Evolutionary conservation across 1,140 invertebrate genomes (phyloP), one percentile per base, ranked within the genome.

Genomic region (Platorchestia sp.): DNA sequence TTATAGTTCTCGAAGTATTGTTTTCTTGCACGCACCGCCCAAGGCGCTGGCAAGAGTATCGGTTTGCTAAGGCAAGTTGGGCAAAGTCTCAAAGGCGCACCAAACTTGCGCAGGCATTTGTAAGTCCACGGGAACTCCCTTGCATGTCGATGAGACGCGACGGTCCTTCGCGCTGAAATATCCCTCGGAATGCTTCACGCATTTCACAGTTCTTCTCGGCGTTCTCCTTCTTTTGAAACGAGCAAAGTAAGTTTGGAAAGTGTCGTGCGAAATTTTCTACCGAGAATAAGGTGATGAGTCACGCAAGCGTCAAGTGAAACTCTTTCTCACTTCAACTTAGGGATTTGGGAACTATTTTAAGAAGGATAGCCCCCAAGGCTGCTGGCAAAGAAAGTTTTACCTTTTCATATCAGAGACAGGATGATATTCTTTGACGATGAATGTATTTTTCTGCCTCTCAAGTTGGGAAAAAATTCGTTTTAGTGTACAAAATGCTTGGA

Each of bases 51-150:
- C 59, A 75, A 36, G 59, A 90, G 87, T 90, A 90, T 90, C 87
- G 87, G 87, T 90, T 90, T 90, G 87, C 42, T 90, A 90, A 90
- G 87, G 87, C 87, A 90, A 90, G 87, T 90, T 90, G 87, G 41
- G 5, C 87, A 22, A 41, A 90, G 41, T 43, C 59, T 75, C 87
- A 90, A 90, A 44, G 87, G 44, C 41, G 87, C 14, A 90, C 87
- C 87, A 90, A 90, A 90, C 87, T 90, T 90, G 41, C 36, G 87
- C 87, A 90, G 87, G 27, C 87, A 90, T 90, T 45, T 90, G 87
- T 90, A 90, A 90, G 87, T 90, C 44, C 27, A 44, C 41, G 27
- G 44, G 19, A 43, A 90, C 41, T 45, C 44, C 87, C 87, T 90
- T 42, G 87, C 87, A 90, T 90, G 41, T 42, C 19, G 87, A 90